Conservation (phyloP, 2,888 invertebrate genomes). For the Temnothorax unifasciatus region DNA sequence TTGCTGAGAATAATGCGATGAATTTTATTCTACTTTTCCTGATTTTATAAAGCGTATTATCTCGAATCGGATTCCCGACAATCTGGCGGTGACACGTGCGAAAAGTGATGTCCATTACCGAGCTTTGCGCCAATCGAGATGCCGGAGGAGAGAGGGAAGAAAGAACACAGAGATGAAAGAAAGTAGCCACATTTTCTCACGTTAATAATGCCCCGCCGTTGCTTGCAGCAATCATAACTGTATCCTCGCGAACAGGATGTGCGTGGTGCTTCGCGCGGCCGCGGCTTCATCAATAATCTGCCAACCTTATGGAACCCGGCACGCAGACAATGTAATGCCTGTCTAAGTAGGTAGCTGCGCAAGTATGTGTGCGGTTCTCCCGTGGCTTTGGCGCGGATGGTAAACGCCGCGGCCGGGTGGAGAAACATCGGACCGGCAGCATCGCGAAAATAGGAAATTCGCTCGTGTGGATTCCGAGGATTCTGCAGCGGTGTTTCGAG, state of each 20-base stretch:
- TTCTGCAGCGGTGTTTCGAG: constrained; percentile 27
- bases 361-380: constrained; percentile 52
- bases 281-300: constrained; percentile 76
- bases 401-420: constrained; percentile 21
- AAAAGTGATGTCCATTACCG: constrained; percentile 67
- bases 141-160: background rate
- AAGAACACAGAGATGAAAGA: constrained; percentile 2
- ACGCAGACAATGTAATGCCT: constrained; percentile 67
- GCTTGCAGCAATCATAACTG: constrained; percentile 80
- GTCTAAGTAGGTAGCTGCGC: constrained; percentile 66
- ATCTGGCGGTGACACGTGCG: constrained; percentile 23
- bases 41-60: background rate
- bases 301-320: constrained; percentile 66
- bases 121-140: constrained; percentile 49
- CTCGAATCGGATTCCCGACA: background rate
- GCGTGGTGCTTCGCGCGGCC: constrained; percentile 60
- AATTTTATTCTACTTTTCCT: background rate
- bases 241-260: constrained; percentile 72
- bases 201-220: constrained; percentile 75
- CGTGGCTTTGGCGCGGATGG: constrained; percentile 35
- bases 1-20: background rate
- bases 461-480: constrained; percentile 41
- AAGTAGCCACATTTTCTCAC: constrained; percentile 76
- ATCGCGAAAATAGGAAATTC: constrained; percentile 67
- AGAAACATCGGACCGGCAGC: constrained; percentile 27